Conservation (phyloP, 2,888 invertebrate genomes). For the Calliscelio sp. region DNA sequence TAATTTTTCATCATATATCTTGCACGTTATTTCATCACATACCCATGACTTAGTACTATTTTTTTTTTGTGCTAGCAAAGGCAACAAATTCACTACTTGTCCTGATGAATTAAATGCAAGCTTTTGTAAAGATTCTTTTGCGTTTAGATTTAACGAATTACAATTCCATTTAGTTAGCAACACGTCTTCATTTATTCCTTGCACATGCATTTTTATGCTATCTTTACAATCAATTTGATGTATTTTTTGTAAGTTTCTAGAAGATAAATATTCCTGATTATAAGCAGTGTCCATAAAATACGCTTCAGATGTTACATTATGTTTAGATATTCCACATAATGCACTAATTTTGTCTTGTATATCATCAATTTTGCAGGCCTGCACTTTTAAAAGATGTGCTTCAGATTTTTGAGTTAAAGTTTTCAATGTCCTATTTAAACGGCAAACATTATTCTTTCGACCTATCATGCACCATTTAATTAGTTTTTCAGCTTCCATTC, state of each 20-base stretch:
- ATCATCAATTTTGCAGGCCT: not conserved
- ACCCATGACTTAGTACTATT: not conserved
- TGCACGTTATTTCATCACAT: conserved; percentile 1
- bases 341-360: not conserved
- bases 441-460: not conserved
- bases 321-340: conserved; percentile 11
- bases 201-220: too few relatives aligned
- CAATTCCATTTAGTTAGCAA: too few relatives aligned
- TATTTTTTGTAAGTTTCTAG: not conserved
- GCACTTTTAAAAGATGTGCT: not conserved
- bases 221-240: not conserved
- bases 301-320: not conserved
- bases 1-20: conserved; percentile 6
- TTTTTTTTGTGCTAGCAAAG: not conserved
- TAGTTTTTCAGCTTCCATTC: not conserved
- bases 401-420: conserved; percentile 1
- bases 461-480: not conserved
- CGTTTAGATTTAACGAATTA: too few relatives aligned
- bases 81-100: not conserved
- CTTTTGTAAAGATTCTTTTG: too few relatives aligned
- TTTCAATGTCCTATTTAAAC: conserved; percentile 1
- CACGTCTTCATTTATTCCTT: too few relatives aligned
- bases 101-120: too few relatives aligned
- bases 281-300: conserved; percentile 6
- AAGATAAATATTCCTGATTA: not conserved